Percentiles rank a stretch among this genome's conserved stretches.
Conservation (phyloP, 2,797 vertebrate genomes). For the Otolemur crassicaudatus region DNA sequence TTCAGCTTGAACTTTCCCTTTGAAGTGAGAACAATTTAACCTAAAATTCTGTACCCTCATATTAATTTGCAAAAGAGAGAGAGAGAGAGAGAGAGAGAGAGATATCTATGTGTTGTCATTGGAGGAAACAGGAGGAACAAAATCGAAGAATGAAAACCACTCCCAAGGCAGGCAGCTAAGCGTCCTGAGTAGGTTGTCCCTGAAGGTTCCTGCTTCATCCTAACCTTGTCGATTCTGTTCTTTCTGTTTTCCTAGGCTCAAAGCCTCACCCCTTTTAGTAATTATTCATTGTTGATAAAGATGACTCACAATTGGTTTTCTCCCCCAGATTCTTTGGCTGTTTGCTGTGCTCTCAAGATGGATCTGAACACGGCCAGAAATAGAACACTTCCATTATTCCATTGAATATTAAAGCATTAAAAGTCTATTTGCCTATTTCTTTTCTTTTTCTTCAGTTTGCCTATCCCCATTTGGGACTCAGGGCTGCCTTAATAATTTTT, state of each 20-base stretch:
- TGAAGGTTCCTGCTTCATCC: background rate
- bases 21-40: too few relatives aligned
- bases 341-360: constrained; percentile 8
- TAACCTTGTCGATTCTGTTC: background rate
- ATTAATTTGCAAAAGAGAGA: too few relatives aligned
- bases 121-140: background rate
- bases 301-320: background rate
- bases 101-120: background rate
- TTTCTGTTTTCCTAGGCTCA: background rate
- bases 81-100: too few relatives aligned
- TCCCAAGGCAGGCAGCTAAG: background rate
- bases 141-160: background rate
- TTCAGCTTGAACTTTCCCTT: too few relatives aligned
- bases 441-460: background rate
- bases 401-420: background rate
- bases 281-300: background rate
- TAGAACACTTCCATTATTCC: background rate
- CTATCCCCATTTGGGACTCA: constrained; percentile 7
- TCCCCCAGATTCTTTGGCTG: background rate
- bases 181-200: background rate
- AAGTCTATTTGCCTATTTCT: constrained; percentile 43
- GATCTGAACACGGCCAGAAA: background rate
- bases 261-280: background rate
- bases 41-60: too few relatives aligned
- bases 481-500: constrained; percentile 37